Evolutionary conservation across 2,888 invertebrate genomes (phyloP).

Genomic region (Enchytraeus crypticus): DNA sequence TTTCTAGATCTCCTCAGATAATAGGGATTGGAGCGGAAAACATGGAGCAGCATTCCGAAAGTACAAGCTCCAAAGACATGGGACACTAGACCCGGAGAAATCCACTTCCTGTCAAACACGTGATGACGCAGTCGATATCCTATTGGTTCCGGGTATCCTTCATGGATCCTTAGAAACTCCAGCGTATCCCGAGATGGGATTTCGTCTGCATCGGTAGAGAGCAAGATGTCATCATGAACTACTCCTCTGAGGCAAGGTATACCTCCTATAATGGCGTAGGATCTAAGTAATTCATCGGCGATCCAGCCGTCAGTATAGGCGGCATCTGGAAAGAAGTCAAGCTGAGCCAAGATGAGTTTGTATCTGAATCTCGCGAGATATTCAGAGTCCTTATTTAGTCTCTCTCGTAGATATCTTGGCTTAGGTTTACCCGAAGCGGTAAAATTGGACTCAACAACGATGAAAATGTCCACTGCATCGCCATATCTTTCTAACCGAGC

Average conservation of each 20-base stretch:
- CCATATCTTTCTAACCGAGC: conserved; percentile 58
- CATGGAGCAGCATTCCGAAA: background rate
- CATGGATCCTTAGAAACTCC: conserved; percentile 61
- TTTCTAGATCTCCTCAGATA: background rate
- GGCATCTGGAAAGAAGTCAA: conserved; percentile 31
- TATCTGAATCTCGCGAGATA: conserved; percentile 38
- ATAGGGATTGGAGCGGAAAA: background rate
- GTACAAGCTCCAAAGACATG: background rate
- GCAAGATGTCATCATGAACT: conserved; percentile 46
- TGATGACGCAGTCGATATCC: background rate
- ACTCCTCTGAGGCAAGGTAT: conserved; percentile 21
- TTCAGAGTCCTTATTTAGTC: conserved; percentile 48
- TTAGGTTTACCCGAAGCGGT: conserved; percentile 40
- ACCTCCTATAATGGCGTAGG: conserved; percentile 16
- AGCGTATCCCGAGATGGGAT: conserved; percentile 59
- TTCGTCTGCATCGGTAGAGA: conserved; percentile 55
- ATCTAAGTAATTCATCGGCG: conserved; percentile 30
- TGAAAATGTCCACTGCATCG: conserved; percentile 59
- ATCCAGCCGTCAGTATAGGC: conserved; percentile 31
- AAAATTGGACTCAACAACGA: conserved; percentile 51
- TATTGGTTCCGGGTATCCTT: conserved; percentile 57
- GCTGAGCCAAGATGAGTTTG: conserved; percentile 24
- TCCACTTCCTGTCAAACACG: background rate
- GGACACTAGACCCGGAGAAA: background rate
- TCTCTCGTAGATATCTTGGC: conserved; percentile 48